phyloP scores from a whole-genome alignment of 2,888 invertebrate genomes.

The Parapristionchus giblindavisi region DNA sequence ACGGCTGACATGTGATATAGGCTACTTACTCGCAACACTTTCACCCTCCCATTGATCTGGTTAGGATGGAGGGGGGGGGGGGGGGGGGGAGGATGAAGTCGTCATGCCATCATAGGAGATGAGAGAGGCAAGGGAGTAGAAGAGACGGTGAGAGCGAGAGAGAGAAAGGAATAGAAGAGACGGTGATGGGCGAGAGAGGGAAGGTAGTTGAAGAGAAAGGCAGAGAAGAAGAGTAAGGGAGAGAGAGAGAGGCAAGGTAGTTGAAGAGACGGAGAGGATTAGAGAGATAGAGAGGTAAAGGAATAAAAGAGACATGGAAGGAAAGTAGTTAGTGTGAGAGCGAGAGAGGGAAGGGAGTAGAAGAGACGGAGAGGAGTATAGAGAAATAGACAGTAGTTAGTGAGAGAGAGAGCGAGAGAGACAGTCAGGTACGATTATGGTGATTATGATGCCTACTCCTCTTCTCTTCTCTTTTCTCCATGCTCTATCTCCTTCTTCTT shows the following conservation, averaged over 20 bases:
- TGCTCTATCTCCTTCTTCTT: not conserved
- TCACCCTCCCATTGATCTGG: too few relatives aligned
- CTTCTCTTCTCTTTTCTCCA: not conserved
- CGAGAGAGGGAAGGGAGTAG: not conserved
- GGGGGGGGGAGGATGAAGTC: not conserved
- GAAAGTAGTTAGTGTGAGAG: too few relatives aligned
- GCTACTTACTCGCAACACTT: too few relatives aligned
- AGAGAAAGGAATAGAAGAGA: not conserved
- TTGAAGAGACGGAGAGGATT: not conserved
- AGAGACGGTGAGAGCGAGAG: not conserved
- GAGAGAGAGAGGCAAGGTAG: not conserved
- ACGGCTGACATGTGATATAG: too few relatives aligned
- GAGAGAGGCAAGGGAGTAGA: not conserved
- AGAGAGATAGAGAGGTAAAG: conserved; percentile 1
- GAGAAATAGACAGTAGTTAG: not conserved
- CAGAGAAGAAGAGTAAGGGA: not conserved
- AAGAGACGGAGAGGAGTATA: too few relatives aligned
- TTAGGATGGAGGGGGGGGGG: not conserved
- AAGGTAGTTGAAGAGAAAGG: not conserved
- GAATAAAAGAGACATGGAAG: not conserved
- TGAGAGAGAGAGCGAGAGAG: too few relatives aligned
- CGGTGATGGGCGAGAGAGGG: not conserved
- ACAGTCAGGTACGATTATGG: not conserved
- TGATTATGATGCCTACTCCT: conserved; percentile 9
- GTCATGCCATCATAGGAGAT: not conserved